Conservation (phyloP, 2,797 vertebrate genomes). For the Graptemys geographica region DNA sequence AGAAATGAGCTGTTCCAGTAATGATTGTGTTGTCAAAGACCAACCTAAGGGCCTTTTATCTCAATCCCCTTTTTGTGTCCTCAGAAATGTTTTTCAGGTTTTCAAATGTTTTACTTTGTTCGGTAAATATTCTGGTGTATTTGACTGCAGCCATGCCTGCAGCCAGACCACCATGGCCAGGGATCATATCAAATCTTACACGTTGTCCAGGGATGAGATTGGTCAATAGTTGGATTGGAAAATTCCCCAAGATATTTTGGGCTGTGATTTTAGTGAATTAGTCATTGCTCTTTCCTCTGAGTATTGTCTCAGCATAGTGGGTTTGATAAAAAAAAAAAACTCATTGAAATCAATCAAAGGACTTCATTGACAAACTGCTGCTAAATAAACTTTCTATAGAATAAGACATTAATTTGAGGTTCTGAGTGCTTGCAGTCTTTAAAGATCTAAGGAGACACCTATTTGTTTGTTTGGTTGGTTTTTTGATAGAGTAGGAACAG, state of each 20-base stretch:
- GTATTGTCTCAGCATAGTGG: constrained; percentile 30
- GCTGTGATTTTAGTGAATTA: background rate
- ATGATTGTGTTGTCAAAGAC: background rate
- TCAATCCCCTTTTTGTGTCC: background rate
- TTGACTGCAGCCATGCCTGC: background rate
- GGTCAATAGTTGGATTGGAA: background rate
- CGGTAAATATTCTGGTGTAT: background rate
- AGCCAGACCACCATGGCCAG: background rate
- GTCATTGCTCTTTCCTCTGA: background rate
- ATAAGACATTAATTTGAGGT: background rate
- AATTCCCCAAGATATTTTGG: background rate
- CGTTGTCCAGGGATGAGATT: background rate
- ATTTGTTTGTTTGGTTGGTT: background rate
- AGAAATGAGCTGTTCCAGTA: background rate
- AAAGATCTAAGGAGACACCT: background rate
- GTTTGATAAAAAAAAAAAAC: background rate
- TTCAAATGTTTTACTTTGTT: background rate
- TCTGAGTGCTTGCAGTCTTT: background rate
- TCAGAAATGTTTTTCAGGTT: background rate
- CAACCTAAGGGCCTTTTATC: background rate
- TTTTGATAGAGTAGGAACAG: background rate
- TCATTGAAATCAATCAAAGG: background rate
- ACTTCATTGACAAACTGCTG: constrained; percentile 16
- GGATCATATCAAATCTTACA: background rate
- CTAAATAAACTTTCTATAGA: constrained; percentile 21